These are phyloP conservation scores for Arvicanthis niloticus DNA, from an alignment of 2,113 vertebrate species.

Conservation along the genomic window DNA sequence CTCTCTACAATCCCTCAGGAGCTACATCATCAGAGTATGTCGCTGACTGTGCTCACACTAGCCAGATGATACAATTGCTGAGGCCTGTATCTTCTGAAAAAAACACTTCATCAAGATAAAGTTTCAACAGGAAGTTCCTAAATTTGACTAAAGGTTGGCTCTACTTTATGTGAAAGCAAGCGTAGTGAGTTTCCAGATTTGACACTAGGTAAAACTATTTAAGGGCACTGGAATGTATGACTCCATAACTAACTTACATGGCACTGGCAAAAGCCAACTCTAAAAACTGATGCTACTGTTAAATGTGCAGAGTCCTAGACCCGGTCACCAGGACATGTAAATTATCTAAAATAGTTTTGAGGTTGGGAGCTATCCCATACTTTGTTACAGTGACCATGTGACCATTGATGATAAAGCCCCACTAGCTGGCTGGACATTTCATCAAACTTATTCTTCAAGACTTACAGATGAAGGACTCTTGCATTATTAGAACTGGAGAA, in stretches of 20 bases:
- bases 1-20: neutral
- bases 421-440: neutral
- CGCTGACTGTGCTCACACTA: neutral
- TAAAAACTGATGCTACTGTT: neutral
- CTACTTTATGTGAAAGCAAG: neutral
- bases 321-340: neutral
- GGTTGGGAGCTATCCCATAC: neutral
- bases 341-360: neutral
- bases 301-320: neutral
- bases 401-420: neutral
- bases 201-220: neutral
- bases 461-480: slow-evolving; percentile 8
- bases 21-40: neutral
- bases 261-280: neutral
- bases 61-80: neutral
- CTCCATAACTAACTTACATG: neutral
- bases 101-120: neutral
- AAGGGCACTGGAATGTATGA: neutral
- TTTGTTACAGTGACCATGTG: neutral
- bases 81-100: slow-evolving; percentile 11
- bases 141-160: neutral
- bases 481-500: slow-evolving; percentile 61
- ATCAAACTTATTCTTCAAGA: slow-evolving; percentile 54
- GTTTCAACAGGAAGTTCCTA: slow-evolving; percentile 23
- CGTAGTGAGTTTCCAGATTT: neutral